These are phyloP conservation scores for Parnassius apollo DNA, from an alignment of 2,888 invertebrate genomes.

Conservation along the genomic window DNA sequence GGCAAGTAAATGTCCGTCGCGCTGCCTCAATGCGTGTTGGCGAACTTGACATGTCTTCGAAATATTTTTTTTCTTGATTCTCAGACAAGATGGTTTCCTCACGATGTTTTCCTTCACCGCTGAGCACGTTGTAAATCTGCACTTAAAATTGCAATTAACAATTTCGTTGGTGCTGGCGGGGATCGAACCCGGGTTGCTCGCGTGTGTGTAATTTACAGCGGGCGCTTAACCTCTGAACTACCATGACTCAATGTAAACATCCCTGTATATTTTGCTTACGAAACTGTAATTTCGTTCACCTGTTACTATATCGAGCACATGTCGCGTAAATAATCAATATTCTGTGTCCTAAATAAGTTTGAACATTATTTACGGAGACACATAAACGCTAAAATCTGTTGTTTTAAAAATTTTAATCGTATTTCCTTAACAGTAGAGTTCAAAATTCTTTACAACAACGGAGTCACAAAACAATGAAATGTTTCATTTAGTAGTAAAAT, in stretches of 20 bases:
- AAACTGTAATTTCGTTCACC: constrained; percentile 5
- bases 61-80: too few relatives aligned
- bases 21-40: too few relatives aligned
- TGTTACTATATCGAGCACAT: constrained; percentile 23
- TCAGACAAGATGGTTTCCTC: too few relatives aligned
- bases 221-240: too few relatives aligned
- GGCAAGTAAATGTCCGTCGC: too few relatives aligned
- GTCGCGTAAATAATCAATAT: constrained; percentile 41
- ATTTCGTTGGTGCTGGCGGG: too few relatives aligned
- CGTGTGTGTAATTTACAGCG: too few relatives aligned
- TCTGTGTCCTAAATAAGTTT: constrained; percentile 37
- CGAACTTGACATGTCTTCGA: too few relatives aligned
- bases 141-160: too few relatives aligned
- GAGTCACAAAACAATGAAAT: constrained; percentile 21
- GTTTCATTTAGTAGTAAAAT: constrained; percentile 25
- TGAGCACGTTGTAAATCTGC: too few relatives aligned
- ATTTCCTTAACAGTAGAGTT: constrained; percentile 10
- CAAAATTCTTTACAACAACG: constrained; percentile 13
- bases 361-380: constrained; percentile 36
- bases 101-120: too few relatives aligned
- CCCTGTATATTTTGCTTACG: background rate
- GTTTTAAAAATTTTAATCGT: constrained; percentile 12
- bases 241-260: background rate
- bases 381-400: constrained; percentile 30
- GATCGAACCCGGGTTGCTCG: too few relatives aligned